These are phyloP conservation scores for Diorhabda sublineata DNA, from an alignment of 1,140 invertebrate genomes.

Conservation along the genomic window DNA sequence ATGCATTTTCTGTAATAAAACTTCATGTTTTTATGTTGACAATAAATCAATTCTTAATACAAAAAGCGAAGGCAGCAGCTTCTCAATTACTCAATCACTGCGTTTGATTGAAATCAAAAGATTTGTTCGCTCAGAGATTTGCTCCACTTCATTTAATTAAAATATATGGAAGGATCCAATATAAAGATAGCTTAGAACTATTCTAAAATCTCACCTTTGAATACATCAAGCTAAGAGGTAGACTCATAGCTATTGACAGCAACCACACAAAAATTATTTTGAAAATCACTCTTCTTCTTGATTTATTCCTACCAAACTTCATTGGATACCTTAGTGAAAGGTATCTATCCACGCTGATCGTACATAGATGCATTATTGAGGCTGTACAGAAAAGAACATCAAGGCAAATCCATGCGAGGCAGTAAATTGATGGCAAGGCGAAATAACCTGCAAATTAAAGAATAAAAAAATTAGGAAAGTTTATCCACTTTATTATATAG, in stretches of 20 bases:
- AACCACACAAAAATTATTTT: slow-evolving; percentile 92
- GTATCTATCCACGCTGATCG: slow-evolving; percentile 90
- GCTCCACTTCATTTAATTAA: too few species aligned
- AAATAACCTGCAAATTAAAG: slow-evolving; percentile 67
- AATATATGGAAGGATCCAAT: too few species aligned
- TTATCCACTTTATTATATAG: too few species aligned
- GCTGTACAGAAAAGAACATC: slow-evolving; percentile 95
- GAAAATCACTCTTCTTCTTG: slow-evolving; percentile 74
- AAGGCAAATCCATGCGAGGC: slow-evolving; percentile 81
- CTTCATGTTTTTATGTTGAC: too few species aligned
- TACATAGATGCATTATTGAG: slow-evolving; percentile 93
- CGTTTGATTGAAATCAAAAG: too few species aligned
- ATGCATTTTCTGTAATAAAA: too few species aligned
- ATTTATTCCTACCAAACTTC: slow-evolving; percentile 87
- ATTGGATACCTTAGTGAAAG: slow-evolving; percentile 81
- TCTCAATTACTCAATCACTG: too few species aligned
- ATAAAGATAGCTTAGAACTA: too few species aligned
- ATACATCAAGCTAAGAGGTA: slow-evolving; percentile 83
- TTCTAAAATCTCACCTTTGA: slow-evolving; percentile 60
- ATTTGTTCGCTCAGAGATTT: too few species aligned
- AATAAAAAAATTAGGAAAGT: too few species aligned
- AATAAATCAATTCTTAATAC: too few species aligned
- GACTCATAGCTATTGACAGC: slow-evolving; percentile 81
- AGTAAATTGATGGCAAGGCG: slow-evolving; percentile 74
- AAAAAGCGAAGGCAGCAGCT: too few species aligned